A percentile compares a stretch with the other conserved stretches of the same genome.
These are phyloP conservation scores for Myotis findleyi DNA, from an alignment of 2,797 vertebrate genomes.

Conservation along the genomic window DNA sequence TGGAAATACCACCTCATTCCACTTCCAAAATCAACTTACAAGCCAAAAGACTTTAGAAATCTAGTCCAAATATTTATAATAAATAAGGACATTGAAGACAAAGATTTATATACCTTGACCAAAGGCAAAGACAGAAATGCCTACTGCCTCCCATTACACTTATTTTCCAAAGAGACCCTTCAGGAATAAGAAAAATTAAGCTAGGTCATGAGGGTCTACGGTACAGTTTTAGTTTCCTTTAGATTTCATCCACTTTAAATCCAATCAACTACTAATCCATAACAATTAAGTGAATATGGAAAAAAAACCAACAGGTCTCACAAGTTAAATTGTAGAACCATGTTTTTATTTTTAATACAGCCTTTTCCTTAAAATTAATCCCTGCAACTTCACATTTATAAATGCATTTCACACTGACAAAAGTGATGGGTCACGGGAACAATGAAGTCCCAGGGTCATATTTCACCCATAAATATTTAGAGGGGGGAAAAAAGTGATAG, in stretches of 20 bases:
- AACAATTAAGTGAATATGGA: background rate
- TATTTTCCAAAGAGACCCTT: constrained; percentile 24
- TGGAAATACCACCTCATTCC: background rate
- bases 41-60: background rate
- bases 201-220: background rate
- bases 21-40: constrained; percentile 26
- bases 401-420: background rate
- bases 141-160: background rate
- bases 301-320: background rate
- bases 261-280: background rate
- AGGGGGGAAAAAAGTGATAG: background rate
- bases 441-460: too few species aligned
- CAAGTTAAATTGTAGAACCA: background rate
- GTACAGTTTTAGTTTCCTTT: constrained; percentile 21
- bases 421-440: background rate
- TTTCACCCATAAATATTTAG: too few species aligned
- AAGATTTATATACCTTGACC: background rate
- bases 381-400: constrained; percentile 13
- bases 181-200: constrained; percentile 39
- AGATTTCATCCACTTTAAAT: background rate
- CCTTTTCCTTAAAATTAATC: constrained; percentile 46
- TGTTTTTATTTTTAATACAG: constrained; percentile 26
- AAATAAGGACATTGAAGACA: background rate
- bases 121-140: background rate
- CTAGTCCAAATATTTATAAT: background rate